Percentiles rank a stretch among this genome's conserved stretches.
Evolutionary conservation across 2,888 invertebrate genomes (phyloP).

Genomic region (Dioctria linearis): DNA sequence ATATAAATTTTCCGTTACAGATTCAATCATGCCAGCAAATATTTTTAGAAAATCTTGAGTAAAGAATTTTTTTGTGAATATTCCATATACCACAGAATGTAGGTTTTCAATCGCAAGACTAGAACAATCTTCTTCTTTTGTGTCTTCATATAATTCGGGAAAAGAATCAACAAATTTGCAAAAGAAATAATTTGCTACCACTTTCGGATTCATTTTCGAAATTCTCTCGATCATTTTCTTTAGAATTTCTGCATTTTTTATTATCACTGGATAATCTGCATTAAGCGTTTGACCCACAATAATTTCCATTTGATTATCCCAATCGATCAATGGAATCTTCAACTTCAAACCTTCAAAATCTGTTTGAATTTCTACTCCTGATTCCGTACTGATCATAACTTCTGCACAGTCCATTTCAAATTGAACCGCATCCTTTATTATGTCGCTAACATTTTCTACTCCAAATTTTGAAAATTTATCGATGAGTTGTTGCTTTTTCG

Average conservation of each 20-base stretch:
- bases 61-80: background rate
- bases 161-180: background rate
- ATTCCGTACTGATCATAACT: background rate
- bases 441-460: conserved; percentile 2
- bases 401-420: background rate
- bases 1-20: background rate
- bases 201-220: conserved; percentile 19
- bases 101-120: background rate
- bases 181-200: conserved; percentile 14
- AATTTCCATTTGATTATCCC: conserved; percentile 4
- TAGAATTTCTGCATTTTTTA: background rate
- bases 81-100: background rate
- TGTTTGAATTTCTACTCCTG: background rate
- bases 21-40: background rate
- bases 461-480: background rate
- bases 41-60: background rate
- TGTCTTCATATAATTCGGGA: background rate
- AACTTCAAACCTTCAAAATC: background rate
- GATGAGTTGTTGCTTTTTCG: background rate
- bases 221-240: background rate
- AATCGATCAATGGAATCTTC: conserved; percentile 23
- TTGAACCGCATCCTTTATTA: conserved; percentile 6
- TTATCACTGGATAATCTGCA: background rate
- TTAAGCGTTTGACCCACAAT: background rate
- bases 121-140: too few relatives aligned